Base-by-base conservation (phyloP, 1,140 invertebrate genomes). In the Holcopasites calliopsidis region DNA sequence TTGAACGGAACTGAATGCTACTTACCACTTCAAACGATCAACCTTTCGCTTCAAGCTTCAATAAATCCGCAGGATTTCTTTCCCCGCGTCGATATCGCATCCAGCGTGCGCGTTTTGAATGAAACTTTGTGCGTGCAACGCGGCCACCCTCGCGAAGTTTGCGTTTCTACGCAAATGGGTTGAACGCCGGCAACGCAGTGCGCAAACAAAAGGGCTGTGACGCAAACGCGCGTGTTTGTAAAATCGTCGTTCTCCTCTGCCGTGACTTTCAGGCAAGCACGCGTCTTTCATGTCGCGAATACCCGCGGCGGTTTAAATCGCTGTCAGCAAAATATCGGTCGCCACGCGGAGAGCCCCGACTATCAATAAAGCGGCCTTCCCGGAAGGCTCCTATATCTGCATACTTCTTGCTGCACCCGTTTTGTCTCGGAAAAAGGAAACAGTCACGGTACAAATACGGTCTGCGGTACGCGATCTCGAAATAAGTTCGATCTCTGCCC, bases 311-410 rank as follows among this genome's bases (percentile, higher is more conserved):
- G 16, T 68, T 77, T 74, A 73, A 82, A 49, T 78, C 55, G 52
- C 50, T 52, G 55, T 21, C 57, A 65, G 26, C 31, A 35, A 81
- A 74, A 44, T 82, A 68, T 82, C 54, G 31, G 21, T 28, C 47
- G 38, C 35, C 5, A n/a, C 5, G n/a, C 18, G 50, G 44, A 44
- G 44, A 58, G 54, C 42, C 28, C 16, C 44, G 58, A 38, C 58
- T 47, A 52, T 35, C 60, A 49, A 79, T 79, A 52, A 69, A 55
- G 21, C 35, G 44, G n/a, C 52, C 58, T 10, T 74, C 33, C 26
- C 47, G 16, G 68, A 60, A 49, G 65, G 23, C 23, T 77, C 50
- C 23, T 72, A 66, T 65, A 66, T 28, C 58, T 70, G 65, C 50
- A 55, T 78, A 69, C 62, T 65, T 74, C 44, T 57, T 28, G 18